Evolutionary conservation across 2,113 vertebrate species (phyloP), one percentile per base, ranked within the genome.

Genomic region (Corvus cornix): DNA sequence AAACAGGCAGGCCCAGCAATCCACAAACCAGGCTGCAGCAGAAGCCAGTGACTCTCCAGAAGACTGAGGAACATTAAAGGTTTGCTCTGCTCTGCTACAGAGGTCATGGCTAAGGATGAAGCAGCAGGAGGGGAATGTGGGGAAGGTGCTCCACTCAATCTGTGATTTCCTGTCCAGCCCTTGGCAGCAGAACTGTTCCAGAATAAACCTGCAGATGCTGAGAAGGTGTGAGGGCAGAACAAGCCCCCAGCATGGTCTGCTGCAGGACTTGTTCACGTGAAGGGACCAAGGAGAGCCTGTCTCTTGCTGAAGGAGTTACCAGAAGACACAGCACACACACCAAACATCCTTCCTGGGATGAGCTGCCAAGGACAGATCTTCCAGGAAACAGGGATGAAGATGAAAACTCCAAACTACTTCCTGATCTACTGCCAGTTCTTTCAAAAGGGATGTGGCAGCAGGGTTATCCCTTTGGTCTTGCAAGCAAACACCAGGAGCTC

Each of bases 211-310:
- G 30, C 35, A 77, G 52, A 6, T 26, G 48, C 85, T 74, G 82
- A 62, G 44, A 59, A 74, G 74, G 15, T 3, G 63, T 5, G 17
- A 58, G 2, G 6, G 44, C 48, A 62, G 19, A 28, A 46, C 11
- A 48, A 69, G 37, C 28, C 67, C 4, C 60, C 60, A 49, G 31
- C 33, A 43, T 1, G 2, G 59, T 19, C 17, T 3, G 41, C 60
- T 31, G 53, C 27, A 13, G 10, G 48, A 20, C 10, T 22, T 2
- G 2, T 3, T 41, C 41, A 28, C 1, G 0, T 16, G 58, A 6
- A 35, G 41, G 17, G 51, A 55, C 41, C 6, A 35, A 23, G 52
- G n/a, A 77, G 15, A 85, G 43, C 13, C 78, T 28, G 51, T 9
- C 28, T 43, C 43, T 10, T 30, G 39, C 67, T 63, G 30, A 19